Conservation (phyloP, 1,140 invertebrate genomes). For the Drosophila melanogaster region DNA sequence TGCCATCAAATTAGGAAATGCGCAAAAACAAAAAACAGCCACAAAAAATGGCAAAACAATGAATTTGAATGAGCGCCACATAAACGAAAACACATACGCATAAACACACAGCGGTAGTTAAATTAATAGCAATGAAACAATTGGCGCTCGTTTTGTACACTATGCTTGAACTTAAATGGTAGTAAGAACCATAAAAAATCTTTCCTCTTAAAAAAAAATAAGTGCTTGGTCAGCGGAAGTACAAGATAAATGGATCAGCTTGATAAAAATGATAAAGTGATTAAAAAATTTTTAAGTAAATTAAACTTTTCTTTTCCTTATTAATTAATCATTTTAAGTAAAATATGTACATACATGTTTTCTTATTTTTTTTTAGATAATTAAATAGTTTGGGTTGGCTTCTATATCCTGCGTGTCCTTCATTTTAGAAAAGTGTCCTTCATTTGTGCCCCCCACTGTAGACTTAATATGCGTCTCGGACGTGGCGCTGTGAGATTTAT, state of each 20-base stretch:
- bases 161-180: background rate
- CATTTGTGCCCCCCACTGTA: background rate
- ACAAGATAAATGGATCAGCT: background rate
- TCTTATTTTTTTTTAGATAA: too few species aligned
- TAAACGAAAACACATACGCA: constrained; percentile 39
- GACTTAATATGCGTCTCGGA: constrained; percentile 34
- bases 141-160: background rate
- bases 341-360: too few species aligned
- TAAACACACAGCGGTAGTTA: constrained; percentile 17
- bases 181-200: background rate
- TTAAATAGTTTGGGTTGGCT: too few species aligned
- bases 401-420: too few species aligned
- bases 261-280: background rate
- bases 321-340: too few species aligned
- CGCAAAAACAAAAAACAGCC: constrained; percentile 64
- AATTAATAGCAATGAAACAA: constrained; percentile 12
- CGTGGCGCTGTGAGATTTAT: constrained; percentile 64
- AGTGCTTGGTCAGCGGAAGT: background rate
- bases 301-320: too few species aligned
- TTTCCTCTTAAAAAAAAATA: background rate
- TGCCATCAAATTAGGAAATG: constrained; percentile 75
- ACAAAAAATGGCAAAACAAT: constrained; percentile 49
- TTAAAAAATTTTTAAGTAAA: too few species aligned
- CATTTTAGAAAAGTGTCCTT: background rate
- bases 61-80: constrained; percentile 58